Percentiles rank a stretch among this genome's conserved stretches.
phyloP scores from a whole-genome alignment of 2,113 vertebrate genomes.

The Pterocles burchelli region DNA sequence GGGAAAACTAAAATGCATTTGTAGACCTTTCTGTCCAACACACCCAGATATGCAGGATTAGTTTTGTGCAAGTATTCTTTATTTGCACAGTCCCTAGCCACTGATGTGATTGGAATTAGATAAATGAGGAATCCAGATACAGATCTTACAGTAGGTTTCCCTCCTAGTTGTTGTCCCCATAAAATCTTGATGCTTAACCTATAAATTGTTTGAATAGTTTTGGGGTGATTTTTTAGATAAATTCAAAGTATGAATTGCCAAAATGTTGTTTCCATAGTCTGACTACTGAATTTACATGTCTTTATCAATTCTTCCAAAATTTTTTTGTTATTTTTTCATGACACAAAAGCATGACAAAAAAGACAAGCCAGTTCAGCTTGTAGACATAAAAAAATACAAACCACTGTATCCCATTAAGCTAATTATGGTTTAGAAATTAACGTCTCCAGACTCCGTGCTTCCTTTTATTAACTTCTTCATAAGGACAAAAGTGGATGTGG shows the following conservation, averaged over 20 bases:
- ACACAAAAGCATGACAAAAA: neutral
- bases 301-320: neutral
- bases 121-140: neutral
- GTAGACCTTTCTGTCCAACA: neutral
- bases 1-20: neutral
- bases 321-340: neutral
- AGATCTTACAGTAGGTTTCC: neutral
- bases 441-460: neutral
- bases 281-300: neutral
- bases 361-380: neutral
- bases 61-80: neutral
- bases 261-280: neutral
- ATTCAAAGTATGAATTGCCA: neutral
- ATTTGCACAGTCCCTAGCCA: neutral
- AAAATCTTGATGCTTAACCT: neutral
- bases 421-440: conserved; percentile 7
- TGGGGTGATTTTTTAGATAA: neutral
- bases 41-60: neutral
- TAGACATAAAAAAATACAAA: neutral
- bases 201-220: neutral
- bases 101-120: neutral
- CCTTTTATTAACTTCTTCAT: neutral
- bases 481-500: neutral
- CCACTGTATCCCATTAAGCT: neutral
- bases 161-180: neutral